Evolutionary conservation across 2,888 invertebrate species (phyloP), one percentile per base, ranked within the genome.

Genomic region (Drosophila mulleri): DNA sequence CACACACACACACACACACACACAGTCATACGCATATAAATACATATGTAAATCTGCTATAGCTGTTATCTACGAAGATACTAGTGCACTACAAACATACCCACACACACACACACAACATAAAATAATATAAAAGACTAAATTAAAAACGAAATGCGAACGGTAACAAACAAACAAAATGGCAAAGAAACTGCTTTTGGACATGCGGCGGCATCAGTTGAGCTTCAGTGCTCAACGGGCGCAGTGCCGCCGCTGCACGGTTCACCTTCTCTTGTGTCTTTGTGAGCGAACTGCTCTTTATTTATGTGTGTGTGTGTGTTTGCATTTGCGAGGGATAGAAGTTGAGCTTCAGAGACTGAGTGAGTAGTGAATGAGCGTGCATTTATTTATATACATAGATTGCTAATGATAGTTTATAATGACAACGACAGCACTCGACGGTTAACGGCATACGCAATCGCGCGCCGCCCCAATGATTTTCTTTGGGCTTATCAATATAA

Each of bases 141-240:
- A 78, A 83, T 75, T 75, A 84, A 87, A 83, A 83, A 75, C 84
- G 84, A 84, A 83, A 87, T 84, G 69, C 76, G 72, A 86, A 80
- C 67, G 53, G 53, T 60, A 75, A 67, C 77, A 78, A 78, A 83
- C 83, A 88, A 88, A 75, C 78, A 83, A 86, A 83, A 83, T 86
- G 83, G 86, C 88, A 88, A 82, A 80, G 87, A 85, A 87, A 87
- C 71, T 72, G 78, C 82, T 89, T 75, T 87, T 84, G 80, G 82
- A 82, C 88, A 85, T 75, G 77, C 77, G 85, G 88, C 89, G 80
- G 85, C 80, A 80, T 76, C 89, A 84, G 88, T 84, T 84, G 85
- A 77, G 89, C 85, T 87, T 76, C 72, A 80, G 56, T 88, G 85
- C 85, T 82, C 82, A 89, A 78, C 85, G 76, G 67, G 89, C 75